A percentile compares a stretch with the other conserved stretches of the same genome.
Conservation (phyloP, 2,113 vertebrate genomes). For the Taurulus bubalis region DNA sequence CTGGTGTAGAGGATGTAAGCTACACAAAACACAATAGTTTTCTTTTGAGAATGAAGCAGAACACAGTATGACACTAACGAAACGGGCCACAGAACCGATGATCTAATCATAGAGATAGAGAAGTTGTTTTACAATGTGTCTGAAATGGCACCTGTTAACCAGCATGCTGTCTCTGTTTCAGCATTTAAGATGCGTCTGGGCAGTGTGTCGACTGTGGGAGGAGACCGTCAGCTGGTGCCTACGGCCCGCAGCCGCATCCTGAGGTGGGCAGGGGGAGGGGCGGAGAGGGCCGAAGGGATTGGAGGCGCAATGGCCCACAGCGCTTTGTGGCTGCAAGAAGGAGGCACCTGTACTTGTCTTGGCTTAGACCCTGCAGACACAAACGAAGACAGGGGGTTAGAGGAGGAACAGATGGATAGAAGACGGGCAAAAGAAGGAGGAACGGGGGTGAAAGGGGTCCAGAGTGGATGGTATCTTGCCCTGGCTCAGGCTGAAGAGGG, state of each 20-base stretch:
- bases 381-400: background rate
- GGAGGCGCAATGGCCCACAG: constrained; percentile 76
- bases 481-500: constrained; percentile 77
- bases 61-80: background rate
- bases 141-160: constrained; percentile 27
- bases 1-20: background rate
- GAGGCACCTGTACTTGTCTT: constrained; percentile 78
- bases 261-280: constrained; percentile 73
- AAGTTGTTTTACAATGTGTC: constrained; percentile 42
- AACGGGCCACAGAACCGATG: background rate
- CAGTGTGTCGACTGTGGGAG: constrained; percentile 72
- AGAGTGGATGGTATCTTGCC: constrained; percentile 69
- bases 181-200: constrained; percentile 84
- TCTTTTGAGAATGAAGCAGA: background rate
- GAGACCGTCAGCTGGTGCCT: constrained; percentile 81
- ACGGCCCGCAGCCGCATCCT: constrained; percentile 78
- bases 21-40: background rate
- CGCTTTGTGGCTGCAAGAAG: constrained; percentile 82
- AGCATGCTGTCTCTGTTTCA: constrained; percentile 54
- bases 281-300: constrained; percentile 70
- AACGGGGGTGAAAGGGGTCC: constrained; percentile 26
- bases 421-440: constrained; percentile 24
- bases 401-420: constrained; percentile 26
- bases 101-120: background rate
- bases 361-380: constrained; percentile 69